Evolutionary conservation across 2,888 invertebrate species (phyloP).

Genomic region (Tigriopus californicus): DNA sequence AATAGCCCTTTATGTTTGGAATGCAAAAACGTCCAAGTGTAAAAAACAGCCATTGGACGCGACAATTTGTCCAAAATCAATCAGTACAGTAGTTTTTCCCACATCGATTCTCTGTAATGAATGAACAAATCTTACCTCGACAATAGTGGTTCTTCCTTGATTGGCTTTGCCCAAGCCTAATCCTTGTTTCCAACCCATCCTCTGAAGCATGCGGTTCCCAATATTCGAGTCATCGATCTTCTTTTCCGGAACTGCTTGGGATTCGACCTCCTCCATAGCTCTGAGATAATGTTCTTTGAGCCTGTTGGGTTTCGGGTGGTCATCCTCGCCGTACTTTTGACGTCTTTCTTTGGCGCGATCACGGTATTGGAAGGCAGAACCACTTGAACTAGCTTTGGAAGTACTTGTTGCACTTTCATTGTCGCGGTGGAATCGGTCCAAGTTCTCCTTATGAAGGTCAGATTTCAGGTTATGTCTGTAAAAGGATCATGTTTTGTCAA

Average conservation of each 20-base stretch:
- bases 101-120: too few species aligned
- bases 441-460: conserved; percentile 77
- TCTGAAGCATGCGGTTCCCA: conserved; percentile 82
- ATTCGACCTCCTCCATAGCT: conserved; percentile 23
- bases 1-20: too few species aligned
- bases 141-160: conserved; percentile 79
- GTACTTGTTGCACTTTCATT: conserved; percentile 15
- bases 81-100: too few species aligned
- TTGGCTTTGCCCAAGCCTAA: conserved; percentile 81
- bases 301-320: conserved; percentile 51
- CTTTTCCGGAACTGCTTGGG: conserved; percentile 22
- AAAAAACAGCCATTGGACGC: too few species aligned
- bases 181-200: conserved; percentile 98
- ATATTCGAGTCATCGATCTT: conserved; percentile 71
- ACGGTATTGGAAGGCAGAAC: conserved; percentile 42
- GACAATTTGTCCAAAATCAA: too few species aligned
- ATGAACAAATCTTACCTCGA: conserved; percentile 52
- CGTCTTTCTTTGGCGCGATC: conserved; percentile 91
- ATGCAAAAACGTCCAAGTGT: too few species aligned
- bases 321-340: conserved; percentile 65
- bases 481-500: neutral
- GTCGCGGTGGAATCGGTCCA: conserved; percentile 36
- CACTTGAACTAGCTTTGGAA: conserved; percentile 19
- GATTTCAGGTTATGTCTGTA: conserved; percentile 71
- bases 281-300: conserved; percentile 47